Percentiles rank a stretch among this genome's conserved stretches.
Conservation (phyloP, 2,113 vertebrate species). For the Apistogramma diplotaenia region DNA sequence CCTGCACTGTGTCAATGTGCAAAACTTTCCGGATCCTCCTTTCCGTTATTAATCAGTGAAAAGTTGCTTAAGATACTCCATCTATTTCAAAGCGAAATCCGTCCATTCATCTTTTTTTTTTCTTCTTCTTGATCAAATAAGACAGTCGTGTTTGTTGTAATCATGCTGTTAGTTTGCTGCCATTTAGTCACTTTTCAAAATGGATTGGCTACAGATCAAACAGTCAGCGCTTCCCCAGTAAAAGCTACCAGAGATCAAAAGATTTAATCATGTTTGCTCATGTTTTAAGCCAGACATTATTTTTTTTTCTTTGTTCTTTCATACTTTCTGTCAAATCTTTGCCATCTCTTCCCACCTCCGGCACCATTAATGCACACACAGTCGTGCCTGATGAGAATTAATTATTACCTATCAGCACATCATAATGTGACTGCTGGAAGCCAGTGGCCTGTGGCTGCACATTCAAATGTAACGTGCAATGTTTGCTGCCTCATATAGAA, state of each 20-base stretch:
- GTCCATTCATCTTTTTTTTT: not conserved
- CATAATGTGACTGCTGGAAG: not conserved
- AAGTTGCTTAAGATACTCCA: not conserved
- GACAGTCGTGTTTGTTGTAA: not conserved
- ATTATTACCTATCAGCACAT: slow-evolving; percentile 6
- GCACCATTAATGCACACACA: not conserved
- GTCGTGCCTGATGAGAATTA: slow-evolving; percentile 1
- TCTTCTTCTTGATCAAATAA: not conserved
- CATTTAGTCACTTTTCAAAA: not conserved
- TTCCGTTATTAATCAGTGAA: not conserved
- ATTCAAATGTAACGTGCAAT: not conserved
- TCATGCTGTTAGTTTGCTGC: not conserved
- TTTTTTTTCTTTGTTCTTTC: not conserved
- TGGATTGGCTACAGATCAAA: not conserved
- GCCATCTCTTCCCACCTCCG: not conserved
- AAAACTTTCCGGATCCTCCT: not conserved
- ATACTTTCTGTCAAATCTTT: not conserved
- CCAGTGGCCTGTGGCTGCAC: not conserved
- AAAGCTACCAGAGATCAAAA: not conserved
- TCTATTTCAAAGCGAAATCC: not conserved
- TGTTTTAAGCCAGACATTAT: not conserved
- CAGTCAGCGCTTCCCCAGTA: not conserved
- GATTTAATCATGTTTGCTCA: not conserved
- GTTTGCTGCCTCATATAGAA: slow-evolving; percentile 7
- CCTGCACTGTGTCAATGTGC: not conserved